phyloP scores from a whole-genome alignment of 92 coral and sea anemone species.

The Micromussa lordhowensis region DNA sequence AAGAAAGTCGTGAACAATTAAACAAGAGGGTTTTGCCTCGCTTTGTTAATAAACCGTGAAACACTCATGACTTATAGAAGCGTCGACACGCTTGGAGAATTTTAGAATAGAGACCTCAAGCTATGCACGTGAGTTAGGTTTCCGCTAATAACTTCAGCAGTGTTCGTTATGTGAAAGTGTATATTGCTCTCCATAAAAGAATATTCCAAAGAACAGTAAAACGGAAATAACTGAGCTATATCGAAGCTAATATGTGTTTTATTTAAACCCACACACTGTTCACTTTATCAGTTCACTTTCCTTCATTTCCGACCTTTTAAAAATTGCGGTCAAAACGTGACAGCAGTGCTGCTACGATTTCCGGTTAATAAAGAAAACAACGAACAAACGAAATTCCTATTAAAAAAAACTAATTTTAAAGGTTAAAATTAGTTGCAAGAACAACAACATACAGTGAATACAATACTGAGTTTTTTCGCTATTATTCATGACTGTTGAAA shows the following conservation, averaged over 20 bases:
- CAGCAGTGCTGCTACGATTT: not conserved
- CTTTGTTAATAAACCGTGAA: conserved; percentile 34
- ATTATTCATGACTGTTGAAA: not conserved
- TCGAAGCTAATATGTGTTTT: not conserved
- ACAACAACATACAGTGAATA: not conserved
- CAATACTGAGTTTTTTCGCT: not conserved
- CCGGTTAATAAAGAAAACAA: not conserved
- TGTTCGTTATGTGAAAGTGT: not conserved
- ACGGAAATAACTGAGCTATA: not conserved
- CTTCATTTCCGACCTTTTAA: not conserved
- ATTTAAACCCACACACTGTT: not conserved
- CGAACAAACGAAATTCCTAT: not conserved
- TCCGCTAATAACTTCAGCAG: not conserved
- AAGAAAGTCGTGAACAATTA: conserved; percentile 18
- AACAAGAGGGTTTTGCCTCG: conserved; percentile 15
- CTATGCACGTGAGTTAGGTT: not conserved
- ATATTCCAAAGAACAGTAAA: not conserved
- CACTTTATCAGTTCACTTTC: not conserved
- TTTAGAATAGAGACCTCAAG: not conserved
- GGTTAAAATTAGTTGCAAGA: not conserved
- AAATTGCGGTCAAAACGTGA: not conserved
- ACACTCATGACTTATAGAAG: not conserved
- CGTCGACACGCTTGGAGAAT: not conserved
- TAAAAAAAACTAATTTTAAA: not conserved
- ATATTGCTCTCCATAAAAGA: not conserved